phyloP scores from a whole-genome alignment of 2,888 invertebrate genomes.

The Ctena decussata region DNA sequence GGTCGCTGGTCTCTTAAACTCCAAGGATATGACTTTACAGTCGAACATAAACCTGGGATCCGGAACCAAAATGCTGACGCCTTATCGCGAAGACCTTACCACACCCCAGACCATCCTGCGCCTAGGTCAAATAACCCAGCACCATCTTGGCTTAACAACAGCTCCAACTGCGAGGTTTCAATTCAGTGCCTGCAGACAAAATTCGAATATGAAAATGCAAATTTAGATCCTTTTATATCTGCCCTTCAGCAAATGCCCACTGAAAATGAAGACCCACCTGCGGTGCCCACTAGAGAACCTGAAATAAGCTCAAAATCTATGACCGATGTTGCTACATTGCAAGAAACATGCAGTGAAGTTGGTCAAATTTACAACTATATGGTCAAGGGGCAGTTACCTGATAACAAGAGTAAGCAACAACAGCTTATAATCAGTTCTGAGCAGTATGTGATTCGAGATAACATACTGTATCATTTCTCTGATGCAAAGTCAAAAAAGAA shows the following conservation, averaged over 20 bases:
- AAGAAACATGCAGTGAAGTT: constrained; percentile 35
- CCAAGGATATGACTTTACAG: constrained; percentile 44
- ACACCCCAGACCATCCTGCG: background rate
- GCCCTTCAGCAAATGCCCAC: constrained; percentile 15
- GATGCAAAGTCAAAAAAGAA: constrained; percentile 14
- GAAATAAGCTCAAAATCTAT: background rate
- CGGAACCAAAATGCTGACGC: constrained; percentile 53
- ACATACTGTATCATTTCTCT: constrained; percentile 27
- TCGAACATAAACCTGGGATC: constrained; percentile 38
- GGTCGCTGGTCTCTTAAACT: constrained; percentile 47
- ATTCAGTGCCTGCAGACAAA: background rate
- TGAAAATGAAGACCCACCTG: constrained; percentile 8
- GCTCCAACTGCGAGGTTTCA: background rate
- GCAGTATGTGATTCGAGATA: constrained; percentile 28
- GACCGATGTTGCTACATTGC: constrained; percentile 12
- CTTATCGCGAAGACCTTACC: constrained; percentile 37
- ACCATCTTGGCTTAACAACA: background rate
- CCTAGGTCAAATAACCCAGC: background rate
- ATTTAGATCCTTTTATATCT: background rate
- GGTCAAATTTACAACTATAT: constrained; percentile 12
- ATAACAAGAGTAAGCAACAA: background rate
- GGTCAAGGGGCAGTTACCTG: constrained; percentile 18
- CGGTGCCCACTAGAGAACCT: background rate
- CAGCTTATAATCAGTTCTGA: constrained; percentile 1
- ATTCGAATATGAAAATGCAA: background rate